A percentile compares a stretch with the other conserved stretches of the same genome.
Conservation (phyloP, 2,888 invertebrate genomes). For the Copidosoma aretas region DNA sequence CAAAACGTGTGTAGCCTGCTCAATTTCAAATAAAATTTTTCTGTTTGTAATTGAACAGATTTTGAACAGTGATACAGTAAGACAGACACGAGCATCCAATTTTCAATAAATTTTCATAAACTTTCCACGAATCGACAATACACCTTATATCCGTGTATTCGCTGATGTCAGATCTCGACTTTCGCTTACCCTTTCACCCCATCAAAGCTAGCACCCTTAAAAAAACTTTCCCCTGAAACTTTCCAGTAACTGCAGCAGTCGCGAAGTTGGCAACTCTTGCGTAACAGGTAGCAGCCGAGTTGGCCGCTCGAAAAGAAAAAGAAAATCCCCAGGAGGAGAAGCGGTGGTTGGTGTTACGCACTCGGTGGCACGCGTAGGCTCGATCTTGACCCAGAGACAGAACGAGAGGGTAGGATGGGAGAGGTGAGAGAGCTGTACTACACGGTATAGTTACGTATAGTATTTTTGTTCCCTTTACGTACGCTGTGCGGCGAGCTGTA, state of each 20-base stretch:
- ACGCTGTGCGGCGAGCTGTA: not conserved
- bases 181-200: too few relatives aligned
- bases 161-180: too few relatives aligned
- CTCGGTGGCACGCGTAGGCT: constrained; percentile 33
- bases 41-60: too few relatives aligned
- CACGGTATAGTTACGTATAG: too few relatives aligned
- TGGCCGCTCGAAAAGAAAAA: not conserved
- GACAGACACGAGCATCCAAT: too few relatives aligned
- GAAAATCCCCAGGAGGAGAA: constrained; percentile 18
- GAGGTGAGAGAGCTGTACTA: constrained; percentile 15
- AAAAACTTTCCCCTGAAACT: not conserved
- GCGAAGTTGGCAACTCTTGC: not conserved
- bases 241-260: not conserved
- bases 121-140: too few relatives aligned
- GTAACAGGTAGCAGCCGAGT: not conserved
- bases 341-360: constrained; percentile 50
- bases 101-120: too few relatives aligned
- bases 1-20: too few relatives aligned
- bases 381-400: constrained; percentile 52
- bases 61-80: too few relatives aligned
- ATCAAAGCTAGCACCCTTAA: not conserved
- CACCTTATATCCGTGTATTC: too few relatives aligned
- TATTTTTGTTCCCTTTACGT: constrained; percentile 28
- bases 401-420: too few relatives aligned
- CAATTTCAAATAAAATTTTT: too few relatives aligned